phyloP scores from a whole-genome alignment of 2,888 invertebrate species.

The Noctuana brunneofusca region DNA sequence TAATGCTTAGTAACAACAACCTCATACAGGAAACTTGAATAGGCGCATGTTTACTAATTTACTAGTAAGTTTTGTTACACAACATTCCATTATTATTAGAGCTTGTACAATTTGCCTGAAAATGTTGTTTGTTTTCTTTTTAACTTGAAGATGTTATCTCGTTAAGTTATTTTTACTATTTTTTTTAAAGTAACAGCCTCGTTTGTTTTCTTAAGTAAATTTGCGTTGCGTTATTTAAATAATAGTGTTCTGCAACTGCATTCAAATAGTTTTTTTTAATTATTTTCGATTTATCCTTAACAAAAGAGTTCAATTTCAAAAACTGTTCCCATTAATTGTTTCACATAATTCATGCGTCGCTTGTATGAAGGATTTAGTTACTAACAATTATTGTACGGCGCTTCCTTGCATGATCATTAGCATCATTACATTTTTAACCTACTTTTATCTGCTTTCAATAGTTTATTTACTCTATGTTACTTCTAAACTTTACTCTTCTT shows the following conservation, averaged over 20 bases:
- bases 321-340: too few species aligned
- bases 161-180: too few species aligned
- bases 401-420: conserved; percentile 44
- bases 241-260: not conserved
- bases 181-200: too few species aligned
- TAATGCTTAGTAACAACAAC: conserved; percentile 13
- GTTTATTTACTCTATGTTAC: conserved; percentile 39
- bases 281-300: too few species aligned
- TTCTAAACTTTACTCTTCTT: conserved; percentile 41
- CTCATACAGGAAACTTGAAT: conserved; percentile 13
- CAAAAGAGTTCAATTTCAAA: too few species aligned
- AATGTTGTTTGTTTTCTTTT: too few species aligned
- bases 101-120: not conserved
- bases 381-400: conserved; percentile 6
- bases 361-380: conserved; percentile 10
- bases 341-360: not conserved
- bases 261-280: not conserved
- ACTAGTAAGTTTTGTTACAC: not conserved
- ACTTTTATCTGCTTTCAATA: conserved; percentile 38
- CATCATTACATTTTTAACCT: conserved; percentile 39
- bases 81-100: not conserved
- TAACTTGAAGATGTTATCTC: too few species aligned
- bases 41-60: conserved; percentile 24
- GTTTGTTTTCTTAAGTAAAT: too few species aligned
- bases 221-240: not conserved